Conservation (phyloP, 2,113 vertebrate genomes). For the Sebastes schlegelii region DNA sequence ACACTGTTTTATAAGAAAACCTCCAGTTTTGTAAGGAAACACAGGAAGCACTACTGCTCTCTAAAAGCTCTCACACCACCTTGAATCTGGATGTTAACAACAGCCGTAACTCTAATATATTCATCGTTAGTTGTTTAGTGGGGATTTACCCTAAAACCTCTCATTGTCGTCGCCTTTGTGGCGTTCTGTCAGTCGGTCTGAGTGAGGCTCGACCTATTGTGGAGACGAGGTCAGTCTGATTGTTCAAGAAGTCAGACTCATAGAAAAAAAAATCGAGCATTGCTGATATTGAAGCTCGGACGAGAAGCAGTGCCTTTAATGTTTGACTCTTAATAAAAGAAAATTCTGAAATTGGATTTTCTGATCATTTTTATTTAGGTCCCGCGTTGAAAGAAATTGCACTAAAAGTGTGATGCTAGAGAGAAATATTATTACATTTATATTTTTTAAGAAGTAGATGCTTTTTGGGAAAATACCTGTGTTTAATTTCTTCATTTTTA, state of each 20-base stretch:
- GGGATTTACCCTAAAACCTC: conserved; percentile 74
- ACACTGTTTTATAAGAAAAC: background rate
- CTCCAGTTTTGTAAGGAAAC: background rate
- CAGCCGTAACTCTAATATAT: conserved; percentile 63
- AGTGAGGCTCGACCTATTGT: conserved; percentile 68
- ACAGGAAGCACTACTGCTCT: background rate
- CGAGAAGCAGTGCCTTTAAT: conserved; percentile 15
- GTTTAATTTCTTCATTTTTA: background rate
- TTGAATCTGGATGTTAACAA: conserved; percentile 27
- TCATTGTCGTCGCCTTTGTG: conserved; percentile 60
- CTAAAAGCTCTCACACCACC: conserved; percentile 1
- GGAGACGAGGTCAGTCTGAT: conserved; percentile 72
- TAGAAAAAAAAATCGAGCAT: conserved; percentile 66
- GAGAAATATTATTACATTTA: background rate
- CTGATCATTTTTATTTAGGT: background rate
- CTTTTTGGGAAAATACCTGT: background rate
- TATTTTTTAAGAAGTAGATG: background rate
- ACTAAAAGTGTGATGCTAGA: background rate
- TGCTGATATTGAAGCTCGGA: conserved; percentile 44
- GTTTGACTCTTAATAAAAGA: conserved; percentile 1
- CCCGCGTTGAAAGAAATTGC: background rate
- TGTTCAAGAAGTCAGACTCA: conserved; percentile 74
- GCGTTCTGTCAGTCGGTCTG: conserved; percentile 31
- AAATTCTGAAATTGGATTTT: conserved; percentile 26
- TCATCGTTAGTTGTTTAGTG: conserved; percentile 72